Evolutionary conservation across 1,140 invertebrate genomes (phyloP), one percentile per base, ranked within the genome.

Genomic region (Halesus radiatus): DNA sequence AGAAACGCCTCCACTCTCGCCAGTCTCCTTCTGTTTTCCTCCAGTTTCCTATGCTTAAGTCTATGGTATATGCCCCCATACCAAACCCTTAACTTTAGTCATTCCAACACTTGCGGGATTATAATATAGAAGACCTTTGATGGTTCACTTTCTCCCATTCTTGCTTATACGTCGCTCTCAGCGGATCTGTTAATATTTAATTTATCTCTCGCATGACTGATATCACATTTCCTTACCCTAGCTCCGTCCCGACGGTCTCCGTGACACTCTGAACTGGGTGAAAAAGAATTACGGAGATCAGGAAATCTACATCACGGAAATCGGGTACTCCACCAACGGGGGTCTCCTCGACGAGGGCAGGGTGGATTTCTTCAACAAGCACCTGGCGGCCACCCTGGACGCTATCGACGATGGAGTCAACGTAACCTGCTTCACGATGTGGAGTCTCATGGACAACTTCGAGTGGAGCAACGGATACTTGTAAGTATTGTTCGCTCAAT

Each of bases 381-480:
- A 95, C 84, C n/a, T 87, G 86, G 78, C 84, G 81, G 54, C 64
- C 15, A 16, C 81, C 18, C 45, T 84, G 54, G 60, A 80, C 29
- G 80, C 82, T 23, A 73, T 76, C 4, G 78, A 89, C 50, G 92
- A 94, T 84, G 89, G 90, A 1, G 91, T 90, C 20, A 92, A 94
- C 83, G 87, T 95, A 1, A 88, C 88, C 26, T 92, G 90, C 0
- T 94, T 94, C 80, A 91, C 91, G 54, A 88, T 89, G 18, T 94
- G 93, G 93, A 92, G 91, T 66, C 84, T 94, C 23, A 90, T 94
- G 88, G 93, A 94, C 82, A 93, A 93, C 83, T 93, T 92, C 83
- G 93, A 94, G 86, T 93, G 92, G 92, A 87, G 87, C 66, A 88
- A 85, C 22, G 90, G 90, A 62, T 91, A 83, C 37, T 73, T 74